Conservation (phyloP, 1,140 invertebrate species). For the Armadillidium nasatum region DNA sequence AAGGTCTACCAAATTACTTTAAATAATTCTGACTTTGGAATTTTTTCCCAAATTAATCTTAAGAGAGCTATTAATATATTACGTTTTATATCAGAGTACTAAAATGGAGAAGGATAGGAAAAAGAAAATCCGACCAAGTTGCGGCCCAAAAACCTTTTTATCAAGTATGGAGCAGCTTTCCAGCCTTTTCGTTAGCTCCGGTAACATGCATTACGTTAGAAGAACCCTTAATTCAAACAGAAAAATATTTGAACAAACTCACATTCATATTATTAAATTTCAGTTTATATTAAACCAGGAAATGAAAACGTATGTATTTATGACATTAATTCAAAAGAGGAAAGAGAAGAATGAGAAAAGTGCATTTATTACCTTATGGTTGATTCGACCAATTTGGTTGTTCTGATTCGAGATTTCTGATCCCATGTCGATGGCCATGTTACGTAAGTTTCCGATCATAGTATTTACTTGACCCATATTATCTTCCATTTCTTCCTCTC, state of each 20-base stretch:
- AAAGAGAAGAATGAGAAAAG: background rate
- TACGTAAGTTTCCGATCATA: slow-evolving; percentile 96
- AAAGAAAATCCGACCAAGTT: background rate
- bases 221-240: background rate
- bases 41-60: background rate
- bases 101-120: no score
- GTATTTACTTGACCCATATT: slow-evolving; percentile 76
- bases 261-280: background rate
- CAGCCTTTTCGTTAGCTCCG: background rate
- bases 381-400: slow-evolving; percentile 92
- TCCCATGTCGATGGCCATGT: slow-evolving; percentile 99
- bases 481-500: slow-evolving; percentile 86
- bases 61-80: background rate
- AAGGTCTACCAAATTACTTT: no score
- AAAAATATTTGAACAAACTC: background rate
- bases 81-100: background rate
- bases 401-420: slow-evolving; percentile 97
- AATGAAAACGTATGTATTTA: no score
- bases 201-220: background rate
- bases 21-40: background rate
- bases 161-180: background rate
- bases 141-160: background rate
- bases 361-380: slow-evolving; percentile 72
- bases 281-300: background rate
- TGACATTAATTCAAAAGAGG: no score